phyloP scores from a whole-genome alignment of 2,888 invertebrate species.

The Campoletis raptor region DNA sequence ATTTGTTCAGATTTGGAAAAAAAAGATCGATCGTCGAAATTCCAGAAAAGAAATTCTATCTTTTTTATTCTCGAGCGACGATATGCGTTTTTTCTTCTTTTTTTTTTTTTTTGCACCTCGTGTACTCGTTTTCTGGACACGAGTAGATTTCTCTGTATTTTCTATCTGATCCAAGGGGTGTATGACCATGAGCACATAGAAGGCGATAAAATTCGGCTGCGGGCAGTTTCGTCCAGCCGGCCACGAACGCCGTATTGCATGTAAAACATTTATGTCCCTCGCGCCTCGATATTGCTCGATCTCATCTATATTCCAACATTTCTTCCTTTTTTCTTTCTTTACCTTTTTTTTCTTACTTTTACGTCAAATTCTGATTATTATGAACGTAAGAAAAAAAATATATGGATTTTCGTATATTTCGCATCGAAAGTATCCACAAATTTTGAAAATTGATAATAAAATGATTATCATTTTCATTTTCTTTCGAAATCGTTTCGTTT shows the following conservation, averaged over 20 bases:
- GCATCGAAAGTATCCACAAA: neutral
- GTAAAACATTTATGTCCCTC: conserved; percentile 84
- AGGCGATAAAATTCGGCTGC: conserved; percentile 84
- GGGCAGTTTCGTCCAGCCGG: conserved; percentile 84
- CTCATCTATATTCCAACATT: conserved; percentile 63
- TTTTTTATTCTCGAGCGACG: conserved; percentile 71
- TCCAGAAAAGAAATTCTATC: conserved; percentile 42
- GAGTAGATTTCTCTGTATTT: conserved; percentile 31
- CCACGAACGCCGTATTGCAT: conserved; percentile 84
- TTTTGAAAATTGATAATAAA: neutral
- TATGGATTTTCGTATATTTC: neutral
- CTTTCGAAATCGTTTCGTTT: too few relatives aligned
- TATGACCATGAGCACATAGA: conserved; percentile 70
- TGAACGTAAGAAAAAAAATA: conserved; percentile 13
- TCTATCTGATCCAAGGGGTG: conserved; percentile 27
- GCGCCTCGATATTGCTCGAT: conserved; percentile 79
- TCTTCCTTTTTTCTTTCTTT: conserved; percentile 35
- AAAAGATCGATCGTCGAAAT: neutral
- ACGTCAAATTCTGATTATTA: conserved; percentile 1
- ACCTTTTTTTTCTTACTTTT: conserved; percentile 22
- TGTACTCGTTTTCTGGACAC: conserved; percentile 39
- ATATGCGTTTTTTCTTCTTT: conserved; percentile 40
- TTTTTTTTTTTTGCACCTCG: conserved; percentile 76
- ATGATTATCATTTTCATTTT: too few relatives aligned
- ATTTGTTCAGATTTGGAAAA: neutral